A percentile compares a stretch with the other conserved stretches of the same genome.
Conservation (phyloP, 2,888 invertebrate species). For the Tetrapedia diversipes region DNA sequence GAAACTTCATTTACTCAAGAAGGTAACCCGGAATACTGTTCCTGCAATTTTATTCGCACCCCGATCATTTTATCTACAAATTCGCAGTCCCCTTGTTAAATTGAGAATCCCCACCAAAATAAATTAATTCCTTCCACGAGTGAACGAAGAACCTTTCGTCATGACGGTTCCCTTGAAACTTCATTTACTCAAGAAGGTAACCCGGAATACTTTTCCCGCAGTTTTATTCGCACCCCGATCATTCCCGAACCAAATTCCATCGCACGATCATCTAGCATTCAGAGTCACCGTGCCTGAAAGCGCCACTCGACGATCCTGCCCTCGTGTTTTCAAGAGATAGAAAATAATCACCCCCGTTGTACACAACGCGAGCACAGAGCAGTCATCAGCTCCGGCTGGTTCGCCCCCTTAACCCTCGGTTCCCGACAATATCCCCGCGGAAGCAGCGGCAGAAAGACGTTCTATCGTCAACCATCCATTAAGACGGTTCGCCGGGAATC, state of each 20-base stretch:
- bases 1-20: no score
- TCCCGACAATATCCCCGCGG: background rate
- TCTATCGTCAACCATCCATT: slow-evolving; percentile 37
- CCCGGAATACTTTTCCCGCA: background rate
- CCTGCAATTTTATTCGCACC: no score
- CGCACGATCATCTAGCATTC: background rate
- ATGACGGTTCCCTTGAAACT: no score
- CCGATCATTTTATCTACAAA: no score
- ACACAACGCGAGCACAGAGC: background rate
- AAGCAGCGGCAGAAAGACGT: slow-evolving; percentile 22
- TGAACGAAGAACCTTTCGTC: no score
- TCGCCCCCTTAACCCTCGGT: background rate
- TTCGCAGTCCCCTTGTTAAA: no score
- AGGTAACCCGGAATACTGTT: no score
- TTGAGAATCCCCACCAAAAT: no score
- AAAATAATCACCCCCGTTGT: slow-evolving; percentile 7
- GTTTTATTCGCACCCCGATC: background rate
- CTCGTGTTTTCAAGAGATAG: slow-evolving; percentile 16
- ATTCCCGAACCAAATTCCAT: background rate
- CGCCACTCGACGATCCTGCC: slow-evolving; percentile 23
- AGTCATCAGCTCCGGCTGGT: background rate
- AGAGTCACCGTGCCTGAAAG: background rate
- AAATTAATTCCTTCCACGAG: no score
- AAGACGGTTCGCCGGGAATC: slow-evolving; percentile 35
- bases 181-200: no score